Evolutionary conservation across 1,140 invertebrate genomes (phyloP).

Genomic region (Bombus waltoni): DNA sequence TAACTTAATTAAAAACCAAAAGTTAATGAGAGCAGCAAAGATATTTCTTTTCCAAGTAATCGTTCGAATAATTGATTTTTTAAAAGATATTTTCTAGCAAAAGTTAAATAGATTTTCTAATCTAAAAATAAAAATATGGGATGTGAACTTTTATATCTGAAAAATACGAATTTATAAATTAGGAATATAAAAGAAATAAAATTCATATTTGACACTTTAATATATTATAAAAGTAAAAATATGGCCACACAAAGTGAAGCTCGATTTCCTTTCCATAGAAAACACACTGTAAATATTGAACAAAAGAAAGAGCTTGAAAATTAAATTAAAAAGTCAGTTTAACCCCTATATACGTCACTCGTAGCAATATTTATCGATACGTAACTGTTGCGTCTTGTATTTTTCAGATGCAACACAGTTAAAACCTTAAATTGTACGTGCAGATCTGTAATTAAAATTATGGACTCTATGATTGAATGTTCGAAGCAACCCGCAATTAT

Average conservation of each 20-base stretch:
- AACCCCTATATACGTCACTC: background rate
- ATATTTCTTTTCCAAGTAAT: background rate
- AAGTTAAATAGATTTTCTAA: too few relatives aligned
- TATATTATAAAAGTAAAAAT: too few relatives aligned
- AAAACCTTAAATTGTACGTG: background rate
- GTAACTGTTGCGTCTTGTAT: background rate
- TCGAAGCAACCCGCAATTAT: conserved; percentile 23
- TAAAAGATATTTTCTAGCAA: too few relatives aligned
- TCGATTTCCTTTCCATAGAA: background rate
- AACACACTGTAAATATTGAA: background rate
- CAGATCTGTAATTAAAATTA: conserved; percentile 44
- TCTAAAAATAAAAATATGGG: too few relatives aligned
- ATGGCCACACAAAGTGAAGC: too few relatives aligned
- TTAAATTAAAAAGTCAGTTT: background rate
- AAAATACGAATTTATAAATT: too few relatives aligned
- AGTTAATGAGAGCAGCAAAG: too few relatives aligned
- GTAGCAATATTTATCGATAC: background rate
- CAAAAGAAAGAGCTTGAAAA: background rate
- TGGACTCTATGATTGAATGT: conserved; percentile 27
- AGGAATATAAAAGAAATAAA: too few relatives aligned
- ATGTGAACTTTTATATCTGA: too few relatives aligned
- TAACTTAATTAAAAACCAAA: background rate
- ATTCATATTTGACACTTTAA: too few relatives aligned
- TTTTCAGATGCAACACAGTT: background rate
- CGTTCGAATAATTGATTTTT: background rate